Base-by-base conservation (phyloP, 2,888 invertebrate species). In the Aricia artaxerxes region DNA sequence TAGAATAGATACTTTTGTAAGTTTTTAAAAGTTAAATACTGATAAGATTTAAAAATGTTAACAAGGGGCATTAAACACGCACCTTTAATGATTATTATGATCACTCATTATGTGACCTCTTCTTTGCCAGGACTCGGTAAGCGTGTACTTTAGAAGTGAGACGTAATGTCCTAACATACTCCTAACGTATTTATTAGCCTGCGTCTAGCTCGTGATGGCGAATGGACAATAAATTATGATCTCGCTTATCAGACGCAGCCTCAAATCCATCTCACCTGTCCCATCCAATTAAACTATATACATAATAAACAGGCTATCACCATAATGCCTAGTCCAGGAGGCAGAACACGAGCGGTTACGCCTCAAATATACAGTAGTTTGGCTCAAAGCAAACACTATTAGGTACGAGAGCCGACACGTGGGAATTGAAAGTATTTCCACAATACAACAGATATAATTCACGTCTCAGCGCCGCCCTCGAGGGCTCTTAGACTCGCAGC, bases 401-500 rank as follows among this genome's bases (percentile, higher is more conserved):
- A 76, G 35, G 57, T 76, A 53, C 49, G 49, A 53, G 49, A 16
- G 76, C 53, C 76, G 61, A 78, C 78, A 79, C 82, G 79, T 78
- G 82, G 80, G 81, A 81, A 73, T 81, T 78, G 64, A 77, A 78
- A 75, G 77, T 79, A 78, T 78, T 77, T 76, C 81, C 73, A 81
- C 80, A 82, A 82, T 81, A 82, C 81, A 81, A 81, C 81, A 82
- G 80, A 80, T 82, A 80, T 82, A 83, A 83, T 84, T 83, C 83
- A 83, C 82, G 81, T 81, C 78, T 77, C 79, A 75, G 49, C 80
- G 77, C 78, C 81, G 78, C 81, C 82, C 82, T 79, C 78, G 81
- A 83, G 83, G 82, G 83, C 84, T 83, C 84, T 84, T 80, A 81
- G 81, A 80, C 73, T 79, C 80, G 78, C 84, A 84, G 83, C 84